Conservation (phyloP, 1,140 invertebrate genomes). For the Branchinecta lindahli region DNA sequence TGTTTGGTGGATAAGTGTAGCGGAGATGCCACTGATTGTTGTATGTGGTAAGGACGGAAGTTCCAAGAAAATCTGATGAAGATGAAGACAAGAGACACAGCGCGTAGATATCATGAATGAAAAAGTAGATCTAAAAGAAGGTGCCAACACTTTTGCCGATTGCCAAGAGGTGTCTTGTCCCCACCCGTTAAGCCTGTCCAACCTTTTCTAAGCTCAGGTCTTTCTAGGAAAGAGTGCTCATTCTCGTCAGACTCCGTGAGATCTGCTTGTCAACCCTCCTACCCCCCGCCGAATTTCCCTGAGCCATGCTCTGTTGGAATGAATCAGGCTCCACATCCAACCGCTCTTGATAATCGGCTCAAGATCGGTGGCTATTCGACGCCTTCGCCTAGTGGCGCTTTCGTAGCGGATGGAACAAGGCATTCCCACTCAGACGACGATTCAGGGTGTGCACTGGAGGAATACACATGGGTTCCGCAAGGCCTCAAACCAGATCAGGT, state of each 20-base stretch:
- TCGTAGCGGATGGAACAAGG: conserved; percentile 47
- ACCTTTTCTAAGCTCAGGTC: no score
- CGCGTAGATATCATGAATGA: no score
- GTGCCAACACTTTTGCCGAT: no score
- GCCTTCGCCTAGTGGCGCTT: neutral
- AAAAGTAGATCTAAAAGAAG: no score
- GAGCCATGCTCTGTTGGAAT: neutral
- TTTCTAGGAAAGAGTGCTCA: conserved; percentile 10
- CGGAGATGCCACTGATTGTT: no score
- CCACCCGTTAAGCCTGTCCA: no score
- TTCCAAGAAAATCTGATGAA: no score
- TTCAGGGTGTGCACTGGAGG: conserved; percentile 87
- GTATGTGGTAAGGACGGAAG: no score
- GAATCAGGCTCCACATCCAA: neutral
- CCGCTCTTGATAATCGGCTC: neutral
- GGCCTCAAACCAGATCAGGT: conserved; percentile 91
- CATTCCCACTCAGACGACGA: conserved; percentile 92
- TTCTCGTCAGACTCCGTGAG: neutral
- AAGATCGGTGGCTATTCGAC: neutral
- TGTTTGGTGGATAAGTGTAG: no score
- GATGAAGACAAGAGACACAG: no score
- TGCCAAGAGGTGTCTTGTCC: no score
- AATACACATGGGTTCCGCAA: conserved; percentile 95
- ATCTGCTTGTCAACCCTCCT: neutral
- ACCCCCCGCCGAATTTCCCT: neutral